Base-by-base conservation (phyloP, 2,113 vertebrate genomes). In the Etheostoma cragini region DNA sequence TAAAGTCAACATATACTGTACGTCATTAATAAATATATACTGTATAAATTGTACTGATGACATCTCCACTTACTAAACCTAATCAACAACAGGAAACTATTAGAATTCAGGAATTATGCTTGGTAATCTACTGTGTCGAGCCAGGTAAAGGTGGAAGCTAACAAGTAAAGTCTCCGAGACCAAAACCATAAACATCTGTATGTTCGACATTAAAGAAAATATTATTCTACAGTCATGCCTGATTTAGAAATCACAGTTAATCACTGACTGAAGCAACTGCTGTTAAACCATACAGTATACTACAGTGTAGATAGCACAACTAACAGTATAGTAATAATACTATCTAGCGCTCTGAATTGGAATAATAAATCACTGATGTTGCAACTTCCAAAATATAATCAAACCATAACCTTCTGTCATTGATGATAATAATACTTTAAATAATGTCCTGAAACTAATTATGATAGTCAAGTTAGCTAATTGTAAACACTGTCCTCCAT, bases 401-500 rank as follows among this genome's bases (percentile, higher is more conserved):
- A 61, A 64, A 77, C 38, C 57, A 22, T 46, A 86, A 75, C 58
- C 16, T 38, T 63, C 50, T 80, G 47, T 68, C 60, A 47, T 64
- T 74, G n/a, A 78, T 45, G 33, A 64, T 60, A 24, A 69, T 80
- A 21, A 79, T 26, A 80, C 19, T 58, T 58, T 11, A 75, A 78
- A 65, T 60, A 53, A 81, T 71, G 30, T 62, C 10, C 42, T 77
- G 12, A 67, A 63, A 74, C 1, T 67, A 57, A 72, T 54, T n/a
- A 54, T 58, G 69, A 88, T 75, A 61, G 62, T 81, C 22, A 61
- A 78, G 70, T 74, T 52, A 81, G 72, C 46, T 72, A 53, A 86
- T 61, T 85, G 74, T 91, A 86, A 87, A 85, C 85, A 88, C 81
- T 67, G 63, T 75, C 77, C 50, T 84, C 38, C 72, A 67, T 49